A percentile compares a stretch with the other conserved stretches of the same genome.
phyloP scores from a whole-genome alignment of 2,888 invertebrate species.

The Pheosia gnoma region DNA sequence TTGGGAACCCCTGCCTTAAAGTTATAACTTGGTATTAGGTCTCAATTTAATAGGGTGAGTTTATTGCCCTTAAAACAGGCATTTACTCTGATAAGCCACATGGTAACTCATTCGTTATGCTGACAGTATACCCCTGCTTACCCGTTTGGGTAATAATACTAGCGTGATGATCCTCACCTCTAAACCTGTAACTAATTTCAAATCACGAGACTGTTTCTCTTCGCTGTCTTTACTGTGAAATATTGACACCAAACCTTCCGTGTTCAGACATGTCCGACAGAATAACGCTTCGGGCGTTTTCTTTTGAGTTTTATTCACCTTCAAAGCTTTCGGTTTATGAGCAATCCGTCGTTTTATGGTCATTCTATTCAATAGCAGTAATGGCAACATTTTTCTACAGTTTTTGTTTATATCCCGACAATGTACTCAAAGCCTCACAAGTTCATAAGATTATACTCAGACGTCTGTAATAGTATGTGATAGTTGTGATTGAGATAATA shows the following conservation, averaged over 20 bases:
- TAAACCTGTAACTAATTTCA: constrained; percentile 59
- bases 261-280: constrained; percentile 64
- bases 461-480: neutral
- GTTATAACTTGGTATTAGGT: no score
- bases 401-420: constrained; percentile 1
- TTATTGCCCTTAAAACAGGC: no score
- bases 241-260: constrained; percentile 53
- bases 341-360: constrained; percentile 17
- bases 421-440: constrained; percentile 4
- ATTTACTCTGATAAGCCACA: no score
- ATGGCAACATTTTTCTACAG: constrained; percentile 28
- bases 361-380: constrained; percentile 31
- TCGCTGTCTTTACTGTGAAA: constrained; percentile 51
- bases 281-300: constrained; percentile 17
- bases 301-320: constrained; percentile 7
- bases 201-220: constrained; percentile 52
- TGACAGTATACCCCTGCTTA: neutral
- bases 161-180: constrained; percentile 32
- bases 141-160: neutral
- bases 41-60: no score
- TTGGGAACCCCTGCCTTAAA: no score
- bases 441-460: no score
- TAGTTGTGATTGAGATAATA: neutral
- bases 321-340: constrained; percentile 9
- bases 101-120: no score